phyloP scores from a whole-genome alignment of 1,140 invertebrate species.

The Oncopodura yosiiana region DNA sequence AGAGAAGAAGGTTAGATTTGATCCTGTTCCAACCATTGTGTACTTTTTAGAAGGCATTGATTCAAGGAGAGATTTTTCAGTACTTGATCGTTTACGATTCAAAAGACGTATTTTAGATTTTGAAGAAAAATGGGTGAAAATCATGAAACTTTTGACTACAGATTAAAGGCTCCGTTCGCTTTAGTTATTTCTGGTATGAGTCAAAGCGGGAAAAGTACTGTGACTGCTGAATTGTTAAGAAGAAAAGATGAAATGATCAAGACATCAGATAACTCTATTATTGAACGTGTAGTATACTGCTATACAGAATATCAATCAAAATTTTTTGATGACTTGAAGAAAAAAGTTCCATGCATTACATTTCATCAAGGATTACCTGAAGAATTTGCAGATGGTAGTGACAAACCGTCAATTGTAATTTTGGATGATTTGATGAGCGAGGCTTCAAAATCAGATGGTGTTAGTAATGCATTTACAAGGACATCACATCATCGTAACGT shows the following conservation, averaged over 20 bases:
- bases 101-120: too few species aligned
- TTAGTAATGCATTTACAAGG: constrained; percentile 1
- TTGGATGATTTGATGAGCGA: constrained; percentile 3
- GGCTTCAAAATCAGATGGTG: neutral
- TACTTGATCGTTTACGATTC: too few species aligned
- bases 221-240: neutral
- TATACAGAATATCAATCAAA: neutral
- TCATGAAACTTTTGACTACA: neutral
- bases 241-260: neutral
- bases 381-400: neutral
- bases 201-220: neutral
- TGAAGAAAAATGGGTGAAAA: too few species aligned
- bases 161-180: neutral
- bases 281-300: neutral
- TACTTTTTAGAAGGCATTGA: too few species aligned
- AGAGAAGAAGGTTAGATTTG: too few species aligned
- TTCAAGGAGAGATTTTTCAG: too few species aligned
- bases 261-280: neutral
- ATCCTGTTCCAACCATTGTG: too few species aligned
- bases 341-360: neutral
- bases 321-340: neutral
- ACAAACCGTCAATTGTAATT: neutral
- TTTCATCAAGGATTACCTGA: constrained; percentile 3
- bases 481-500: constrained; percentile 7
- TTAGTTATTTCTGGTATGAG: neutral